Percentiles rank a stretch among this genome's conserved stretches.
Evolutionary conservation across 2,797 vertebrate genomes (phyloP).

Genomic region (Heteromormyrus szaboi): DNA sequence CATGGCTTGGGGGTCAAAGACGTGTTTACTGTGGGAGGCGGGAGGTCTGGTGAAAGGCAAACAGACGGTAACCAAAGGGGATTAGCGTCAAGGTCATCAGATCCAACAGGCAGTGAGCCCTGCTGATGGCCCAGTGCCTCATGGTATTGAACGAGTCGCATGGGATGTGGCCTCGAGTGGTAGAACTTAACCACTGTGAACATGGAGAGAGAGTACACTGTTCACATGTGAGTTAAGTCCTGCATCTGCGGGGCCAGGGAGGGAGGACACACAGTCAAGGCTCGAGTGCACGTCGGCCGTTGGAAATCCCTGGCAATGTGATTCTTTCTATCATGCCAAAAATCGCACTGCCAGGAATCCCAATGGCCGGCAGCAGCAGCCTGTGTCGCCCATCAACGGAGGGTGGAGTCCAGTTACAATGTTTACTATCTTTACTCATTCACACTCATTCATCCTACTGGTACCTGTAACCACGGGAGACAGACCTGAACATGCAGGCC

Average conservation of each 20-base stretch:
- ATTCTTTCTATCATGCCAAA: slow-evolving; percentile 51
- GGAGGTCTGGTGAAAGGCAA: background rate
- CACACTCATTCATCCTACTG: slow-evolving; percentile 2
- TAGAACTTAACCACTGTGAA: slow-evolving; percentile 74
- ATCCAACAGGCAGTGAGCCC: background rate
- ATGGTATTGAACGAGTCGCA: background rate
- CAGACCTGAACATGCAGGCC: slow-evolving; percentile 6
- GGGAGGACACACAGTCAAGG: background rate
- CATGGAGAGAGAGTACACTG: slow-evolving; percentile 48
- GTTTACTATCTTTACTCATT: slow-evolving; percentile 16
- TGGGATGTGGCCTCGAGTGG: slow-evolving; percentile 22
- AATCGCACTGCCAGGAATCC: slow-evolving; percentile 68
- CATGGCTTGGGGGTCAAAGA: background rate
- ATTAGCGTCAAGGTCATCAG: background rate
- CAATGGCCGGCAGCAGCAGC: slow-evolving; percentile 46
- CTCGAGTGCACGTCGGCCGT: slow-evolving; percentile 43
- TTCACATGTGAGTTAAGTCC: slow-evolving; percentile 68
- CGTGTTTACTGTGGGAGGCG: background rate
- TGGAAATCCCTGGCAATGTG: slow-evolving; percentile 77
- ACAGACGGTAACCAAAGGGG: background rate
- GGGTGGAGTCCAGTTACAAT: background rate
- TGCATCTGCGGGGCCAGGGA: slow-evolving; percentile 36
- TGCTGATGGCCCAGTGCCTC: background rate
- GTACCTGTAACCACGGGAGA: background rate
- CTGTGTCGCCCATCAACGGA: background rate